Evolutionary conservation across 2,797 vertebrate species (phyloP).

Genomic region (Neoniphon sammara): DNA sequence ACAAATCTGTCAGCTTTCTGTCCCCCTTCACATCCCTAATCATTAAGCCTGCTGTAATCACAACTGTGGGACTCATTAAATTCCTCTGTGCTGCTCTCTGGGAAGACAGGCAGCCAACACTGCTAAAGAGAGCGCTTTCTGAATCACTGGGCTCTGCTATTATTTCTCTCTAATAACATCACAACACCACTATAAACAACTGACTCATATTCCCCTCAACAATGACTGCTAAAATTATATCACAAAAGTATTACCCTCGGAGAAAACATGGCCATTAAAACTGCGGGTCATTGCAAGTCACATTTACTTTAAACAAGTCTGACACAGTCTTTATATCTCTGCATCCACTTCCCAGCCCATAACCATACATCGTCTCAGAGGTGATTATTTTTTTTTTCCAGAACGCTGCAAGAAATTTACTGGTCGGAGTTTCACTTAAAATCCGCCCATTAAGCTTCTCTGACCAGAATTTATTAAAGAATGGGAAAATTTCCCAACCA

Average conservation of each 20-base stretch:
- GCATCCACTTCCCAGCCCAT: constrained; percentile 28
- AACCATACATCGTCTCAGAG: constrained; percentile 19
- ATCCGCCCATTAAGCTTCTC: neutral
- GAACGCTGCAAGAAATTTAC: neutral
- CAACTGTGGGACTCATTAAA: constrained; percentile 81
- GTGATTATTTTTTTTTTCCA: constrained; percentile 16
- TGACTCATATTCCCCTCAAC: constrained; percentile 58
- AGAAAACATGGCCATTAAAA: constrained; percentile 58
- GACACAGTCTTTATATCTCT: constrained; percentile 45
- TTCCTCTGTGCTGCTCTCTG: constrained; percentile 59
- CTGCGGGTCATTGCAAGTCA: constrained; percentile 36
- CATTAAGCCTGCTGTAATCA: constrained; percentile 78
- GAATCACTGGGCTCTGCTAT: constrained; percentile 77
- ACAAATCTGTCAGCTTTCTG: constrained; percentile 75
- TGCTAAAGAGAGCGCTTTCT: constrained; percentile 73
- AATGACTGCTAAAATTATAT: constrained; percentile 55
- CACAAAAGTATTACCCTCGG: constrained; percentile 46
- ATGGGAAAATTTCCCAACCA: no score
- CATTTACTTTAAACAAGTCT: constrained; percentile 52
- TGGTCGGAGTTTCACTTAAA: constrained; percentile 21
- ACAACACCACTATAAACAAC: constrained; percentile 69
- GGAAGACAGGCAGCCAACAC: constrained; percentile 70
- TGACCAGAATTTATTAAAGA: no score
- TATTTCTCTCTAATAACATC: constrained; percentile 74
- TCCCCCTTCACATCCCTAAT: constrained; percentile 70